Base-by-base conservation (phyloP, 2,113 vertebrate species). In the Papio anubis region DNA sequence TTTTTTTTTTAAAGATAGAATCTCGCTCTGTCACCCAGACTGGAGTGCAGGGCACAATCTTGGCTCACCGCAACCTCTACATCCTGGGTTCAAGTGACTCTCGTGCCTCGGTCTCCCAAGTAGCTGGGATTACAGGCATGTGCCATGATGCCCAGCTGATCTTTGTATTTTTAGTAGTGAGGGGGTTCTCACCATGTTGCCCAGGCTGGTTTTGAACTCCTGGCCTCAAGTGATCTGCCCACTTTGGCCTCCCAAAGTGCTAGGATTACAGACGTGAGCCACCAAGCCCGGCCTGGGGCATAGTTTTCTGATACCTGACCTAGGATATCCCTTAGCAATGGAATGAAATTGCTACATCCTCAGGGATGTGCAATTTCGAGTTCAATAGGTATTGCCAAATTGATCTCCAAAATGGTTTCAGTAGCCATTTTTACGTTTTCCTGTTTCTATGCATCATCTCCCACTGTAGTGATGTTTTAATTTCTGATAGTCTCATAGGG, bases 361-460 rank as follows among this genome's bases (percentile, higher is more conserved):
- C 17, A 14, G 18, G 7, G n/a, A 57, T 81, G 30, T 88, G 40
- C 14, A 70, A n/a, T 75, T 92, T 85, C 61, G 30, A 64, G 61
- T 30, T 97, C 27, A 43, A 23, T 85, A 82, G 30, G 9, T 94
- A 48, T 52, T 97, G 93, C 55, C 48, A 93, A 55, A 92, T 72
- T 70, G 57, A 88, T 89, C 27, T 91, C 35, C 45, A 83, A 40
- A 89, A 68, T 93, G 20, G 12, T 79, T 81, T 81, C 25, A 21
- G 1, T 82, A 50, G 25, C 50, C 70, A 3, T 57, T 91, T 50
- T 72, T 57, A 82, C 27, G 27, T 73, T 93, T 90, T 92, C 84
- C 30, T 82, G 27, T 64, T 64, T 64, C 23, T 85, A 38, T 5
- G 50, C 12, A 45, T 64, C 52, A 94, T 79, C 52, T 38, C 43